A percentile compares a stretch with the other conserved stretches of the same genome.
phyloP scores from a whole-genome alignment of 2,797 vertebrate species.

The Morelia viridis region DNA sequence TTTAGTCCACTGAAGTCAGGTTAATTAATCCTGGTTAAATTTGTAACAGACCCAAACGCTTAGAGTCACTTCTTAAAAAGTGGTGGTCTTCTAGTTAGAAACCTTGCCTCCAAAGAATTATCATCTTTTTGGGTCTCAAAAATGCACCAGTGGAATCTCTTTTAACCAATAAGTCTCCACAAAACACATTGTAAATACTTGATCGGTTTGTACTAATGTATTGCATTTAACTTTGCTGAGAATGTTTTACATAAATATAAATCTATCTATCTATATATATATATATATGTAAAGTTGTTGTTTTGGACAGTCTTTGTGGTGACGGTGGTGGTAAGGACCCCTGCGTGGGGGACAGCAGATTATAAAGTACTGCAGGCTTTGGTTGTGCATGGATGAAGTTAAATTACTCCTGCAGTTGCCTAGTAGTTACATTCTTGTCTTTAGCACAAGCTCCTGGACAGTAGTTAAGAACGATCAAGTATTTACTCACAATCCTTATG shows the following conservation, averaged over 20 bases:
- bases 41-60: not conserved
- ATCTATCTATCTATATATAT: not conserved
- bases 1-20: not conserved
- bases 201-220: slow-evolving; percentile 73
- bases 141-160: slow-evolving; percentile 65
- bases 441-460: no score
- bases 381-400: not conserved
- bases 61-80: not conserved
- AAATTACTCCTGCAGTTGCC: not conserved
- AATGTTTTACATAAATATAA: slow-evolving; percentile 71
- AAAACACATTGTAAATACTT: slow-evolving; percentile 60
- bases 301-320: slow-evolving; percentile 31
- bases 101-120: not conserved
- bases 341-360: not conserved
- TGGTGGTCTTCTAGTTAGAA: not conserved
- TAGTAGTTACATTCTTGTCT: not conserved
- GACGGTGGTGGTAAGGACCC: no score
- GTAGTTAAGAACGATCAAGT: not conserved
- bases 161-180: slow-evolving; percentile 38
- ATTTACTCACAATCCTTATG: not conserved
- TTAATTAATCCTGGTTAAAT: not conserved
- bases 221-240: slow-evolving; percentile 66
- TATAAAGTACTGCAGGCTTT: no score
- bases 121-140: not conserved
- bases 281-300: not conserved